Base-by-base conservation (phyloP, 2,888 invertebrate species). In the Trichogramma dendrolimi region DNA sequence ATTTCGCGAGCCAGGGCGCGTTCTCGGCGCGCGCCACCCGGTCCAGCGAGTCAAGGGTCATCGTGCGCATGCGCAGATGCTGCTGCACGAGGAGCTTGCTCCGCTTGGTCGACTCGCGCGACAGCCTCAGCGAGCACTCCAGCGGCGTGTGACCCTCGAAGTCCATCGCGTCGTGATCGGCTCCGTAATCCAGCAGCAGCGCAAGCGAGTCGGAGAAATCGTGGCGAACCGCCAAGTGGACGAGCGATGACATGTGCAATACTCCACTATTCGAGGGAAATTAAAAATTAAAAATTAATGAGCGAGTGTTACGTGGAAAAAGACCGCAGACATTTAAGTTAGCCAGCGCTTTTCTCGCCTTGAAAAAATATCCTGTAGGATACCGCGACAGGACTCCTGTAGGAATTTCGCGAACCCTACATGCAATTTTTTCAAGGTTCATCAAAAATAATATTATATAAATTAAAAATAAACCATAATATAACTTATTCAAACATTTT, bases 31-130 rank as follows among this genome's bases (percentile, higher is more conserved):
- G 55, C 8, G 8, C 11, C 55, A 27, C n/a, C 27, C n/a, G 41
- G 48, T 62, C 49, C 46, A 47, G 48, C 10, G 59, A 52, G 57
- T 54, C 55, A 59, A 66, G 61, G 50, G 59, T 48, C 65, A 8
- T 51, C 41, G 40, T 51, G 59, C 58, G 57, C 54, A 61, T 63
- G 67, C 69, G 69, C 69, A 63, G 67, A 67, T 62, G 67, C 67
- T 69, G 62, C 66, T 66, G 60, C 61, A 61, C 68, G 64, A 68
- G 58, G 54, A 61, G 62, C 69, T 58, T 46, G 58, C 62, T 55
- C 56, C 55, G 11, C 38, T 38, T 41, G 52, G 41, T 41, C 4
- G 39, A 41, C 52, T 40, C 27, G 7, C 52, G 40, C n/a, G 39
- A 39, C 39, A 39, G 10, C 10, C 39, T 10, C 39, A n/a, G 51